phyloP scores from a whole-genome alignment of 2,113 vertebrate genomes.

The Hemibates koningsi region DNA sequence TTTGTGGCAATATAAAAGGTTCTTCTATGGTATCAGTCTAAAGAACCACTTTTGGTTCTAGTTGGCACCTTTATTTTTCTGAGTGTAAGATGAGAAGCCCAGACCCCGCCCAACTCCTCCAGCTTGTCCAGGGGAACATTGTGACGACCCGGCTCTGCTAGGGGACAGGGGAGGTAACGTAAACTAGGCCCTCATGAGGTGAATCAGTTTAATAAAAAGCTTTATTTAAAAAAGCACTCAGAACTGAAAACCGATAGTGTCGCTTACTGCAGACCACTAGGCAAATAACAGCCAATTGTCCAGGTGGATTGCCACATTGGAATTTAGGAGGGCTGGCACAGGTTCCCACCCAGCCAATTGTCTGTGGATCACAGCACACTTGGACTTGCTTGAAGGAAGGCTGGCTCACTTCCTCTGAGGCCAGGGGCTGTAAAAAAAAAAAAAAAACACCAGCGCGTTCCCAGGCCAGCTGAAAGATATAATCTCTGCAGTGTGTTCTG shows the following conservation, averaged over 20 bases:
- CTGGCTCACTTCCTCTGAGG: not conserved
- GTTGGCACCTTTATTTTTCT: not conserved
- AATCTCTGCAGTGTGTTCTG: not conserved
- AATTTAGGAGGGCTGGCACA: not conserved
- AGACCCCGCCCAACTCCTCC: too few species aligned
- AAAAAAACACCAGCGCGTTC: accelerated
- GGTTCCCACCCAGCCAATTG: not conserved
- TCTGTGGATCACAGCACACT: not conserved
- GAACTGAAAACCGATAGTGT: too few species aligned
- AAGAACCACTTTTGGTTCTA: not conserved
- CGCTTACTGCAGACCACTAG: too few species aligned
- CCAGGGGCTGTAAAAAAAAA: not conserved
- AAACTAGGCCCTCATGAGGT: too few species aligned
- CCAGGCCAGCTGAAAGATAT: not conserved
- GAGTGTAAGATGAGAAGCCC: not conserved
- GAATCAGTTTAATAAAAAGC: too few species aligned
- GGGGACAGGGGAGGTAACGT: too few species aligned
- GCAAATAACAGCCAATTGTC: too few species aligned
- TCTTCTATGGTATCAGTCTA: not conserved
- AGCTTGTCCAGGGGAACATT: too few species aligned
- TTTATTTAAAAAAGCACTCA: too few species aligned
- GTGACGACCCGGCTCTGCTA: too few species aligned
- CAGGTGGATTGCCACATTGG: too few species aligned
- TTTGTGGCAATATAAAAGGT: not conserved
- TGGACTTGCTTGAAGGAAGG: not conserved